phyloP scores from a whole-genome alignment of 2,888 invertebrate genomes.

The Diadegma fenestrale region DNA sequence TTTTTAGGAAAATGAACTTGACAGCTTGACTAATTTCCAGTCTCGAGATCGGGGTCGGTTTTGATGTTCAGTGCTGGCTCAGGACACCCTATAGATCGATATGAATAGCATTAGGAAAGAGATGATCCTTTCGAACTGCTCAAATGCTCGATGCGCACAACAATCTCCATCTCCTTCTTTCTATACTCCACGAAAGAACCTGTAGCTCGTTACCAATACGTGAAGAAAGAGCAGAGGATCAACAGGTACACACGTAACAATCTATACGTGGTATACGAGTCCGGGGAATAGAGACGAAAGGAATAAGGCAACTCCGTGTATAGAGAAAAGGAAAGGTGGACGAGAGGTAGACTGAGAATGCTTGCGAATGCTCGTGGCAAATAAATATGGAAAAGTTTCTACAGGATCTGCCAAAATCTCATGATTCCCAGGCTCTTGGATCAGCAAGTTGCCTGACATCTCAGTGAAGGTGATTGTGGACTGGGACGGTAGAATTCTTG shows the following conservation, averaged over 20 bases:
- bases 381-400: slow-evolving; percentile 54
- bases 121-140: slow-evolving; percentile 51
- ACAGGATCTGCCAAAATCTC: slow-evolving; percentile 53
- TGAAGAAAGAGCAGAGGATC: slow-evolving; percentile 29
- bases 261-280: slow-evolving; percentile 40
- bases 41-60: not conserved
- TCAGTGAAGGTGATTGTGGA: too few relatives aligned
- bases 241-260: slow-evolving; percentile 61
- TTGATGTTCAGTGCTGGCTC: too few relatives aligned
- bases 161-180: slow-evolving; percentile 26
- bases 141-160: slow-evolving; percentile 23
- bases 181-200: slow-evolving; percentile 56
- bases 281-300: slow-evolving; percentile 44
- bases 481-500: too few relatives aligned
- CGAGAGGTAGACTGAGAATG: slow-evolving; percentile 50
- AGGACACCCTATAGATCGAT: slow-evolving; percentile 24
- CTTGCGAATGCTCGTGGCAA: slow-evolving; percentile 41
- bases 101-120: slow-evolving; percentile 45
- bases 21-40: not conserved
- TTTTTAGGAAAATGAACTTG: not conserved
- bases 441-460: too few relatives aligned
- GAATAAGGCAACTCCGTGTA: slow-evolving; percentile 54
- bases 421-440: not conserved
- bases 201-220: slow-evolving; percentile 65
- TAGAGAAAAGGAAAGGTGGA: slow-evolving; percentile 61